Conservation (phyloP, 2,113 vertebrate genomes). For the Campylomormyrus tamandua region DNA sequence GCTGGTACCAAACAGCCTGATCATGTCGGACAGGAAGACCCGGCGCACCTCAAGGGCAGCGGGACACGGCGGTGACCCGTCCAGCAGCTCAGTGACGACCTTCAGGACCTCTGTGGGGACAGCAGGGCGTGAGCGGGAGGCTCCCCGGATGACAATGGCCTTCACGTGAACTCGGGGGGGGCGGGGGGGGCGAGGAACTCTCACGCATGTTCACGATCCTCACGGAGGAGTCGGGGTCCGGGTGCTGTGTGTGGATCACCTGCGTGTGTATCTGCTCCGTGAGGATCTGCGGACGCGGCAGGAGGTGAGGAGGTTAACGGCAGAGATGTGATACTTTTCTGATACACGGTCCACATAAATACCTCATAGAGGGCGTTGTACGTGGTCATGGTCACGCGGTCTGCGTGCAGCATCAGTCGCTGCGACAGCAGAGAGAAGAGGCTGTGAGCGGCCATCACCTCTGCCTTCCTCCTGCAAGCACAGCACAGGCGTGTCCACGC, state of each 20-base stretch:
- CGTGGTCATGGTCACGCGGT: slow-evolving; percentile 82
- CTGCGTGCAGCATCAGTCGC: slow-evolving; percentile 85
- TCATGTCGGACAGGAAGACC: slow-evolving; percentile 96
- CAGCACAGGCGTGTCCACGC: neutral
- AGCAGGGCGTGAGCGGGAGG: neutral
- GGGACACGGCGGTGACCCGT: slow-evolving; percentile 68
- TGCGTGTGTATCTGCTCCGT: slow-evolving; percentile 95
- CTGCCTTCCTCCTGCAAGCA: slow-evolving; percentile 80
- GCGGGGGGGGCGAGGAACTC: slow-evolving; percentile 42
- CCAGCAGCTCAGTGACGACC: slow-evolving; percentile 82
- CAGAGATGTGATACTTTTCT: neutral
- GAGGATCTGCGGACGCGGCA: slow-evolving; percentile 70
- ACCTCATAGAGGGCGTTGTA: slow-evolving; percentile 98
- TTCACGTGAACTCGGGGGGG: slow-evolving; percentile 8
- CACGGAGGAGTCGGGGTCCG: slow-evolving; percentile 87
- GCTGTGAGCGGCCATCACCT: slow-evolving; percentile 88
- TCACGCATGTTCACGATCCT: slow-evolving; percentile 98
- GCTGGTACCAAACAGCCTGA: slow-evolving; percentile 97
- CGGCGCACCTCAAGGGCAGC: slow-evolving; percentile 83
- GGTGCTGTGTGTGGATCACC: slow-evolving; percentile 94
- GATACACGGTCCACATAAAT: slow-evolving; percentile 5
- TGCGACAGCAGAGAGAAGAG: slow-evolving; percentile 89
- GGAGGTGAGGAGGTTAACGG: neutral
- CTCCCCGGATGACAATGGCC: neutral
- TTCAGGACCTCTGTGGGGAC: slow-evolving; percentile 79